Evolutionary conservation across 2,797 vertebrate genomes (phyloP).

Genomic region (Pelochelys cantorii): DNA sequence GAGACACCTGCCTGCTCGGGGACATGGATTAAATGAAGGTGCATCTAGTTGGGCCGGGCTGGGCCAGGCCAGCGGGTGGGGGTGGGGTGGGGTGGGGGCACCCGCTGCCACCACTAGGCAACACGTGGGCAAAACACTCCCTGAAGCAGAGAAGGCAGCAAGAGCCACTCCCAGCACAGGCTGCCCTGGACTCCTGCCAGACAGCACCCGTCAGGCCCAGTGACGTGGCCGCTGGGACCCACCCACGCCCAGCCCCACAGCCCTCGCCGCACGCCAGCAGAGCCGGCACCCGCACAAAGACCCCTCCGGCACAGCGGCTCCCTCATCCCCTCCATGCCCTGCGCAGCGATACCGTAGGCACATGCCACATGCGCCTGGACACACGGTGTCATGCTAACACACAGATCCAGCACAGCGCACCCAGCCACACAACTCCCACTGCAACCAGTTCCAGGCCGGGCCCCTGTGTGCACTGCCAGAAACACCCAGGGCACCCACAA

Average conservation of each 20-base stretch:
- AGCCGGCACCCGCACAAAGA: background rate
- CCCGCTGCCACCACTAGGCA: background rate
- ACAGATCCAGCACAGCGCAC: no score
- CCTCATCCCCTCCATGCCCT: no score
- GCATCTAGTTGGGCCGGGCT: background rate
- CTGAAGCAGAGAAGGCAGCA: background rate
- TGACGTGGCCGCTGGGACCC: constrained; percentile 50
- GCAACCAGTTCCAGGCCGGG: no score
- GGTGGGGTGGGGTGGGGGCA: no score
- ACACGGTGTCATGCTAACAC: no score
- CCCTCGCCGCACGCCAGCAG: background rate
- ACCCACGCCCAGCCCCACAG: background rate
- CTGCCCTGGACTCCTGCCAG: background rate
- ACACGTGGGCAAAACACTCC: constrained; percentile 36
- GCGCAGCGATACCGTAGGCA: no score
- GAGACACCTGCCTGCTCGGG: background rate
- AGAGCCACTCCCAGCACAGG: background rate
- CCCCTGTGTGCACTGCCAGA: no score
- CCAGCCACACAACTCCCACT: no score
- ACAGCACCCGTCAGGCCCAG: constrained; percentile 58
- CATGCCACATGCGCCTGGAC: no score
- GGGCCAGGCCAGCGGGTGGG: no score
- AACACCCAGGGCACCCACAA: no score
- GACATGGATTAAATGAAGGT: background rate
- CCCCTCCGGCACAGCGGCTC: no score